Evolutionary conservation across 1,140 invertebrate genomes (phyloP).

Genomic region (Psix sp.): DNA sequence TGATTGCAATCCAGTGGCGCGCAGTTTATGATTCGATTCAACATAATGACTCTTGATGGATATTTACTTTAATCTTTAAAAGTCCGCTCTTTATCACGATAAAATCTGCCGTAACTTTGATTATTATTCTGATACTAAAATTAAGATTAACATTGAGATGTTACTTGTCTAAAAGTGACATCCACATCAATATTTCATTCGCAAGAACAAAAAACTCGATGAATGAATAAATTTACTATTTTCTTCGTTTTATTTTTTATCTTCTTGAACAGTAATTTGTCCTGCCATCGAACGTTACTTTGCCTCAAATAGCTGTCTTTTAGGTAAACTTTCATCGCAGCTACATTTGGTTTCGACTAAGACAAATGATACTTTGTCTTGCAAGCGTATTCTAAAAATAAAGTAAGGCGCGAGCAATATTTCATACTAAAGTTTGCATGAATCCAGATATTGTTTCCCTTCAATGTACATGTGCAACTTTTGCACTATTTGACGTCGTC

Average conservation of each 20-base stretch:
- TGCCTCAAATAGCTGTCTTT: constrained; percentile 14
- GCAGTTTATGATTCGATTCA: constrained; percentile 64
- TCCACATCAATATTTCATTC: too few species aligned
- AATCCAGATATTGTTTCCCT: constrained; percentile 44
- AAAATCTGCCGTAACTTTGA: constrained; percentile 1
- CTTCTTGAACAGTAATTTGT: too few species aligned
- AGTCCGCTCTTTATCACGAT: constrained; percentile 29
- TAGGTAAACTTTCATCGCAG: constrained; percentile 30
- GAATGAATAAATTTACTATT: too few species aligned
- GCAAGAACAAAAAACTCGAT: too few species aligned
- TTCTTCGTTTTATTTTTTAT: too few species aligned
- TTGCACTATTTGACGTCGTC: constrained; percentile 23
- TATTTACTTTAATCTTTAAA: constrained; percentile 55
- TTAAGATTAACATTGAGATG: too few species aligned
- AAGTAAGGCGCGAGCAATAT: constrained; percentile 34
- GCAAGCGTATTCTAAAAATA: constrained; percentile 24
- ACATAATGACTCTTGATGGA: constrained; percentile 60
- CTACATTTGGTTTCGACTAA: constrained; percentile 25
- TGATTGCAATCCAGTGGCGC: constrained; percentile 63
- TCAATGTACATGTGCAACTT: constrained; percentile 47
- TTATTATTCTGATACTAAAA: too few species aligned
- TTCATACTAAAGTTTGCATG: constrained; percentile 41
- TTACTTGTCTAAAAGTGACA: too few species aligned
- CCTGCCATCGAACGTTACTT: not conserved
- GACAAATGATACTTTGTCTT: constrained; percentile 47